Percentiles rank a stretch among this genome's conserved stretches.
Evolutionary conservation across 2,797 vertebrate species (phyloP).

Genomic region (Mionectes olivaceus): DNA sequence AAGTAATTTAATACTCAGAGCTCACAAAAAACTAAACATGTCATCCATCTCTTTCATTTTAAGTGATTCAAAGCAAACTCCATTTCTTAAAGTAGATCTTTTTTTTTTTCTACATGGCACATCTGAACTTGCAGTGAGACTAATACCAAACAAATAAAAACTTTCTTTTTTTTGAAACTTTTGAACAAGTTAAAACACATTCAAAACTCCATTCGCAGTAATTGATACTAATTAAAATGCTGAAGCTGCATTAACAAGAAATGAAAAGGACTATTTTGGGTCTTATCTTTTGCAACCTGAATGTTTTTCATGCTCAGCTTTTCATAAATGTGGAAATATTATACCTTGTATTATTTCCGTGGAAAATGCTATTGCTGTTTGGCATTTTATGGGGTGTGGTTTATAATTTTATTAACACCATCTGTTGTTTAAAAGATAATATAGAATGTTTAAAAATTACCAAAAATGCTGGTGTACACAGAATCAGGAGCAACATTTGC

Average conservation of each 20-base stretch:
- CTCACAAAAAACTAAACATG: conserved; percentile 53
- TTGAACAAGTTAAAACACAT: conserved; percentile 64
- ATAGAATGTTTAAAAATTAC: conserved; percentile 66
- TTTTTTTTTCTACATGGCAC: conserved; percentile 13
- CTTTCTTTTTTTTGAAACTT: conserved; percentile 57
- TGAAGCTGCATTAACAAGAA: conserved; percentile 61
- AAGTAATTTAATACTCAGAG: conserved; percentile 74
- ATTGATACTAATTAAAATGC: conserved; percentile 68
- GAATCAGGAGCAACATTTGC: conserved; percentile 61
- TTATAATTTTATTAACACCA: conserved; percentile 73
- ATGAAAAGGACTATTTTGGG: conserved; percentile 52
- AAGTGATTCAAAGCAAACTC: conserved; percentile 73
- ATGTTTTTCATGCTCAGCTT: conserved; percentile 49
- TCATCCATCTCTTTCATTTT: conserved; percentile 73
- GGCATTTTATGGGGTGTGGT: conserved; percentile 70
- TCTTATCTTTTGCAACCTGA: conserved; percentile 63
- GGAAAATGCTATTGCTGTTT: conserved; percentile 60
- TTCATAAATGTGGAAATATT: conserved; percentile 48
- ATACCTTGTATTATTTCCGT: conserved; percentile 62
- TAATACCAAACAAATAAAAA: conserved; percentile 57
- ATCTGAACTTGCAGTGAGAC: conserved; percentile 56
- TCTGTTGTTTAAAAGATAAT: conserved; percentile 74
- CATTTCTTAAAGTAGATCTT: conserved; percentile 66
- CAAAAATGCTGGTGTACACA: conserved; percentile 60
- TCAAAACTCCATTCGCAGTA: conserved; percentile 39